Conservation (phyloP, 2,888 invertebrate species). For the Drosophila borborema region DNA sequence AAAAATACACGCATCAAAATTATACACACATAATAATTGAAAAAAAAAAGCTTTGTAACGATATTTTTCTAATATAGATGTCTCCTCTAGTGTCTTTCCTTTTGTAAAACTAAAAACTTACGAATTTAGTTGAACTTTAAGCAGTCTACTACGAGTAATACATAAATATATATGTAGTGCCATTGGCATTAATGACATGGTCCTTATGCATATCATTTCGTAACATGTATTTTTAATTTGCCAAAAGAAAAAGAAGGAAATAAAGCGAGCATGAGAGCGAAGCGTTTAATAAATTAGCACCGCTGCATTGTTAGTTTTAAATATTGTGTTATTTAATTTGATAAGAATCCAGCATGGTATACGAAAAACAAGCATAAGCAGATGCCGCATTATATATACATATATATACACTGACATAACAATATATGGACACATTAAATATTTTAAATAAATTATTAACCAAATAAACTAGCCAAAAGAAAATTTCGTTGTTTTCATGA, state of each 20-base stretch:
- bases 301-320: slow-evolving; percentile 77
- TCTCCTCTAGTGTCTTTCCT: slow-evolving; percentile 64
- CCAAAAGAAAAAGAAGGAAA: slow-evolving; percentile 43
- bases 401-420: slow-evolving; percentile 39
- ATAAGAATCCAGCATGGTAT: slow-evolving; percentile 70
- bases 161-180: slow-evolving; percentile 57
- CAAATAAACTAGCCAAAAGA: slow-evolving; percentile 78
- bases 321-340: slow-evolving; percentile 76
- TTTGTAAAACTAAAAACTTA: slow-evolving; percentile 47
- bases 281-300: slow-evolving; percentile 49
- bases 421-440: slow-evolving; percentile 56
- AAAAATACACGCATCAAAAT: slow-evolving; percentile 53
- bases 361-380: slow-evolving; percentile 50
- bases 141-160: slow-evolving; percentile 61
- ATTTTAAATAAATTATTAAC: slow-evolving; percentile 78
- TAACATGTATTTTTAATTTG: slow-evolving; percentile 62
- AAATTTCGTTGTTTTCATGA: slow-evolving; percentile 13
- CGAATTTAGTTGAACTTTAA: slow-evolving; percentile 78
- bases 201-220: slow-evolving; percentile 76
- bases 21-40: slow-evolving; percentile 35
- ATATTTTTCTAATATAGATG: slow-evolving; percentile 59
- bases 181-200: slow-evolving; percentile 61
- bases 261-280: slow-evolving; percentile 36
- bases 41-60: slow-evolving; percentile 67
- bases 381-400: slow-evolving; percentile 68